Evolutionary conservation across 2,888 invertebrate genomes (phyloP).

Genomic region (Drosophila imparisetae): DNA sequence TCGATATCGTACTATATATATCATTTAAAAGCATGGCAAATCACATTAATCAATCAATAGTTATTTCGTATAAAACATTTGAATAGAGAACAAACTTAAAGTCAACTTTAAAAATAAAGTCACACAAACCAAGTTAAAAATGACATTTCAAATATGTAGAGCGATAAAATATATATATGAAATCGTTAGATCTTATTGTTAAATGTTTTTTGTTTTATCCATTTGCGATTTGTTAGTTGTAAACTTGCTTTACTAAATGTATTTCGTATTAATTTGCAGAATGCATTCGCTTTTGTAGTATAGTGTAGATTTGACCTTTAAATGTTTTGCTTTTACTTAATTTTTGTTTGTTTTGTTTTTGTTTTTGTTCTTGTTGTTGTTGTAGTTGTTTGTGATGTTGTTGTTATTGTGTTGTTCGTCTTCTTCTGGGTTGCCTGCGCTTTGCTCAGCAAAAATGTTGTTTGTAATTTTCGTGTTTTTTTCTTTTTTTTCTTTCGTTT

Average conservation of each 20-base stretch:
- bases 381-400: constrained; percentile 26
- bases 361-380: not conserved
- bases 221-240: constrained; percentile 26
- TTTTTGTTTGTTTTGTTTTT: not conserved
- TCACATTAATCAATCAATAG: not conserved
- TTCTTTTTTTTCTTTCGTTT: constrained; percentile 25
- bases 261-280: constrained; percentile 66
- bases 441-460: constrained; percentile 50
- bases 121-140: constrained; percentile 4
- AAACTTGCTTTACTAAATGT: constrained; percentile 51
- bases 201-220: constrained; percentile 10
- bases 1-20: not conserved
- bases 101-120: constrained; percentile 5
- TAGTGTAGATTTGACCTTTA: constrained; percentile 38
- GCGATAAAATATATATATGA: constrained; percentile 13
- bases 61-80: not conserved
- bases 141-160: constrained; percentile 2
- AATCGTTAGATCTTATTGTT: constrained; percentile 33
- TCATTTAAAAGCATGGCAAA: constrained; percentile 8
- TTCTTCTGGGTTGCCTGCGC: constrained; percentile 18
- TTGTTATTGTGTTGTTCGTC: constrained; percentile 28
- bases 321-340: constrained; percentile 27
- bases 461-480: constrained; percentile 15
- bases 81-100: constrained; percentile 1
- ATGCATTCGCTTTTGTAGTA: constrained; percentile 40